A percentile compares a stretch with the other conserved stretches of the same genome.
These are phyloP conservation scores for Brachionus sp. DNA, from an alignment of 1,140 invertebrate genomes.

Conservation along the genomic window DNA sequence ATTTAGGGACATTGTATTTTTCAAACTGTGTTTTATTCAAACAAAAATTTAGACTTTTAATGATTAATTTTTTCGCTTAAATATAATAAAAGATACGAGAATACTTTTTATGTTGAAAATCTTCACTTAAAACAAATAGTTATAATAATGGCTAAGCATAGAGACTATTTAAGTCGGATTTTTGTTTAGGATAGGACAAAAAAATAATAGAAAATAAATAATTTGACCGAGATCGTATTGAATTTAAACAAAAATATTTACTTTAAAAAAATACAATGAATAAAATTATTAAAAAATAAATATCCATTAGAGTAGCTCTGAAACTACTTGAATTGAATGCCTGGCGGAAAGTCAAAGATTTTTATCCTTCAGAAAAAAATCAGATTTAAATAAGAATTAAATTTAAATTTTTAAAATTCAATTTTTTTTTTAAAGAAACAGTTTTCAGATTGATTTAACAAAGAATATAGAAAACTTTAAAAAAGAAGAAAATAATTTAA, in stretches of 20 bases:
- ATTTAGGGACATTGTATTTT: background rate
- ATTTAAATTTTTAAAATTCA: too few species aligned
- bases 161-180: background rate
- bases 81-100: background rate
- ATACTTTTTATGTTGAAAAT: background rate
- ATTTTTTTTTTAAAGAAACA: too few species aligned
- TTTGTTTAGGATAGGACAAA: background rate
- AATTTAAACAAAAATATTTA: constrained; percentile 8
- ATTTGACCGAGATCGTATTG: background rate
- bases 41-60: background rate
- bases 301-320: background rate
- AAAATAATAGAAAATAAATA: background rate
- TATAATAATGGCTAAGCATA: background rate
- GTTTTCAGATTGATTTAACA: too few species aligned
- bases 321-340: background rate
- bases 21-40: background rate
- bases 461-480: too few species aligned
- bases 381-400: background rate
- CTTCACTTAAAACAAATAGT: background rate
- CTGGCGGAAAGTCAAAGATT: background rate
- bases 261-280: background rate
- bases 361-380: background rate
- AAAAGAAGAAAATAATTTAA: background rate
- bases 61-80: background rate
- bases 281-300: background rate